A percentile compares a stretch with the other conserved stretches of the same genome.
phyloP scores from a whole-genome alignment of 2,797 vertebrate genomes.

The Coregonus ussuriensis region DNA sequence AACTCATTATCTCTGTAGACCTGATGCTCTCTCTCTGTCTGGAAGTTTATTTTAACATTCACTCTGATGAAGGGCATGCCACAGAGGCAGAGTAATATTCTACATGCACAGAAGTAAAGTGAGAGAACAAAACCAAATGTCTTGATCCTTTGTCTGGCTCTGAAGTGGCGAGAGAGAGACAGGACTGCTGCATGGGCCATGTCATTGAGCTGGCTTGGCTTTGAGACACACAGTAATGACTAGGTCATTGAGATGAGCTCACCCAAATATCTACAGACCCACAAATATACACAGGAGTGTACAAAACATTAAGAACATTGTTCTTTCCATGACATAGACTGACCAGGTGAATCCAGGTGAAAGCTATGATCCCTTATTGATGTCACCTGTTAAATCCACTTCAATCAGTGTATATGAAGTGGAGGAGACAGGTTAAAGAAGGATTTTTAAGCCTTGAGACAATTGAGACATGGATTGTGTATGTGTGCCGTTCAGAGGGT shows the following conservation, averaged over 20 bases:
- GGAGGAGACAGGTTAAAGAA: too few relatives aligned
- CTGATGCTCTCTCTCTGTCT: constrained; percentile 3
- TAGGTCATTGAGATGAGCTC: not conserved
- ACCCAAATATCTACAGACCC: not conserved
- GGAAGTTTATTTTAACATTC: constrained; percentile 17
- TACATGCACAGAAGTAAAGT: not conserved
- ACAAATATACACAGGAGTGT: not conserved
- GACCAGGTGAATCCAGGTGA: too few relatives aligned
- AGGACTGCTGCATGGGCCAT: not conserved
- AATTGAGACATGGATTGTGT: too few relatives aligned
- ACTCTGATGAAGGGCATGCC: constrained; percentile 5
- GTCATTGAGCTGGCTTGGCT: not conserved
- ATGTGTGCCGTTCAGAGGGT: too few relatives aligned
- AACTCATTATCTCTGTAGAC: constrained; percentile 1
- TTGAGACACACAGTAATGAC: not conserved
- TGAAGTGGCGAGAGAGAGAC: not conserved
- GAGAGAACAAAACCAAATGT: not conserved
- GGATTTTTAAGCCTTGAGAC: too few relatives aligned
- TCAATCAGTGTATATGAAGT: too few relatives aligned
- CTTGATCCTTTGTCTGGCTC: not conserved
- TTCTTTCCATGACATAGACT: too few relatives aligned
- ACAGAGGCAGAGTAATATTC: not conserved
- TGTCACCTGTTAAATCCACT: too few relatives aligned
- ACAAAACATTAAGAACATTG: too few relatives aligned
- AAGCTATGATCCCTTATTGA: too few relatives aligned